A percentile compares a stretch with the other conserved stretches of the same genome.
phyloP scores from a whole-genome alignment of 2,888 invertebrate genomes.

The Epirrita christyi region DNA sequence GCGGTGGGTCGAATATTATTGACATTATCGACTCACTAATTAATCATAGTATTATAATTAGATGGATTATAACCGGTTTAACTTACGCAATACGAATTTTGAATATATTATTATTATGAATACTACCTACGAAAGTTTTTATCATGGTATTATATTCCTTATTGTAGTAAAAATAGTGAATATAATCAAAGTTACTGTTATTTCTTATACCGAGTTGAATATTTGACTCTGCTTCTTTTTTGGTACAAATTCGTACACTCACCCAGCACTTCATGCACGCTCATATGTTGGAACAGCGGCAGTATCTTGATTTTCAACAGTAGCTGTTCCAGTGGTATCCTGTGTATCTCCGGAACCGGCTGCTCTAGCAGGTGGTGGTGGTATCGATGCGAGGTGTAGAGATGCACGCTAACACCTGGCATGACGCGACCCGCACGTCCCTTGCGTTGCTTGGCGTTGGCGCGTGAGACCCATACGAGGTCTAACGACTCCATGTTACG shows the following conservation, averaged over 20 bases:
- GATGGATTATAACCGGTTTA: no score
- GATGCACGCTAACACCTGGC: slow-evolving; percentile 94
- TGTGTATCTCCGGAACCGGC: slow-evolving; percentile 94
- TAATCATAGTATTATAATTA: no score
- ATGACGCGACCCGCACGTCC: slow-evolving; percentile 96
- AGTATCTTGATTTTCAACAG: slow-evolving; percentile 90
- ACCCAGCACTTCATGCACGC: slow-evolving; percentile 83
- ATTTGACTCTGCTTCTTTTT: no score
- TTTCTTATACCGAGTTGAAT: no score
- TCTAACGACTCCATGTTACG: slow-evolving; percentile 95
- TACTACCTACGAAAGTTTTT: no score
- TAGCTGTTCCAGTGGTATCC: slow-evolving; percentile 94
- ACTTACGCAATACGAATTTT: no score
- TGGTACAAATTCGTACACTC: slow-evolving; percentile 40
- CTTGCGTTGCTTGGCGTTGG: slow-evolving; percentile 95
- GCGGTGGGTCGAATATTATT: no score
- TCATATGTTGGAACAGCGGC: slow-evolving; percentile 74
- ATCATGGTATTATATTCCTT: no score
- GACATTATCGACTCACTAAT: no score
- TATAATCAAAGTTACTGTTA: no score
- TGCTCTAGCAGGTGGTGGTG: slow-evolving; percentile 88
- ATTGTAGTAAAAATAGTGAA: no score
- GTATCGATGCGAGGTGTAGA: slow-evolving; percentile 91
- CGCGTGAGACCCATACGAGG: slow-evolving; percentile 94
- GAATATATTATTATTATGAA: no score